Evolutionary conservation across 1,140 invertebrate species (phyloP), one percentile per base, ranked within the genome.

Genomic region (Microvelia longipes): DNA sequence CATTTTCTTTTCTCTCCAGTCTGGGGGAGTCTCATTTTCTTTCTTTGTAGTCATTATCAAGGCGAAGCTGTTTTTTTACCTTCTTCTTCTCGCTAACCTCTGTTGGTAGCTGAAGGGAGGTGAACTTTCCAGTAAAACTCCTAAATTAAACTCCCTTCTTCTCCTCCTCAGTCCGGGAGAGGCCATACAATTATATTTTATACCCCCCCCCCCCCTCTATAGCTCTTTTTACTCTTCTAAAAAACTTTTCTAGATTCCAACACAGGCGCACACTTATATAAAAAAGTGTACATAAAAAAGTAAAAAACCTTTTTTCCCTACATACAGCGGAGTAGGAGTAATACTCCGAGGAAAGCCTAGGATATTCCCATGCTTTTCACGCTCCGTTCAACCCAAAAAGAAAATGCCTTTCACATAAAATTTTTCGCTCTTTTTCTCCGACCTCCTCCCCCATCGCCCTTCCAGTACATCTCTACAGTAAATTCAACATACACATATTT

Each of bases 161-260:
- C 29, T 11, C 24, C 15, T 60, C 13, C 14, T 62, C 25, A 28
- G 27, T 24, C 24, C 25, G 35, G 35, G 35, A 29, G 60, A 35
- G 28, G 29, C 25, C n/a, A 50, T 27, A 63, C 69, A 62, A 62
- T 62, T 67, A 67, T 67, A 67, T 66, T 62, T 68, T 69, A 63
- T 69, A 50, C 19, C 35, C n/a, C n/a, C n/a, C n/a, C n/a, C n/a
- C n/a, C n/a, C n/a, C n/a, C 35, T 50, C 68, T 67, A 61, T 69
- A 30, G 28, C 29, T 67, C 66, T 28, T 67, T 19, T 15, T 26
- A 13, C 11, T 14, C 14, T 67, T 13, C 13, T 14, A 27, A 26
- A 26, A 61, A 63, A 50, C 35, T 27, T 63, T 67, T 67, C n/a
- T 28, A 5, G 11, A 67, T 28, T 67, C 66, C 28, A n/a, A n/a